Conservation (phyloP, 1,140 invertebrate species). For the honey bee (Apis mellifera) region Amel_HAv3.1 CM009943.2:2634501-2635000, state of each 20-base stretch:
- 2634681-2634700: neutral
- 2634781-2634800: neutral
- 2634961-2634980: slow-evolving; percentile 69
- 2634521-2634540: slow-evolving; percentile 48
- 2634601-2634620: neutral
- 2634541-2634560: slow-evolving; percentile 41
- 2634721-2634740: neutral
- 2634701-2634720: neutral
- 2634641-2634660: neutral
- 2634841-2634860: slow-evolving; percentile 19
- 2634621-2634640: neutral
- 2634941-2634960: slow-evolving; percentile 62
- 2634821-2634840: neutral
- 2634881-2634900: slow-evolving; percentile 60
- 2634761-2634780: neutral
- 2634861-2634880: slow-evolving; percentile 48
- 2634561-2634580: neutral
- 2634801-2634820: neutral
- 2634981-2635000: slow-evolving; percentile 81
- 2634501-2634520: slow-evolving; percentile 31
- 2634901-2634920: slow-evolving; percentile 67
- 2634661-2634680: neutral
- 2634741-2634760: too few species aligned
- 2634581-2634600: neutral
- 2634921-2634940: slow-evolving; percentile 68